Evolutionary conservation across 2,113 vertebrate species (phyloP).

Genomic region (Callaeas wilsoni): DNA sequence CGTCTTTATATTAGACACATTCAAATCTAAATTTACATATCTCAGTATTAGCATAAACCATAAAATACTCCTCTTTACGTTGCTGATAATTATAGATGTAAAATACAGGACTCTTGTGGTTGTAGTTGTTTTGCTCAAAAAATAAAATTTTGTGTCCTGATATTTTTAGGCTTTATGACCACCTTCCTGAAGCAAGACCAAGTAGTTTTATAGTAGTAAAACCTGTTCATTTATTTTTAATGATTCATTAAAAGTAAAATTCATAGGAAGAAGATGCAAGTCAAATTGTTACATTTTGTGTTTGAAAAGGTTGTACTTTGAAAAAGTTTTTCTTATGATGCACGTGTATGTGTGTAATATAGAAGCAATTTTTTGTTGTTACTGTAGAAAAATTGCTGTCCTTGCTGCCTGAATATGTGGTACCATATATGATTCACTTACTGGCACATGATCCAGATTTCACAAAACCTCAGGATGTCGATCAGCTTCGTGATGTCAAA

Average conservation of each 20-base stretch:
- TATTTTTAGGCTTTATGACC: not conserved
- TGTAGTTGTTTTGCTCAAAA: not conserved
- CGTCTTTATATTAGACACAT: not conserved
- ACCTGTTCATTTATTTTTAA: not conserved
- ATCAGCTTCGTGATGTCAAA: conserved; percentile 97
- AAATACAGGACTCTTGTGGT: not conserved
- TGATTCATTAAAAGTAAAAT: not conserved
- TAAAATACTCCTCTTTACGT: not conserved
- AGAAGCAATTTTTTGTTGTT: not conserved
- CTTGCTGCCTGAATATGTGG: conserved; percentile 95
- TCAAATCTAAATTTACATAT: not conserved
- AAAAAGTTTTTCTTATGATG: not conserved
- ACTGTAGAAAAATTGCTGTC: conserved; percentile 90
- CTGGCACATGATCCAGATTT: conserved; percentile 98
- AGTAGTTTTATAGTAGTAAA: not conserved
- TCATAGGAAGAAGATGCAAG: not conserved
- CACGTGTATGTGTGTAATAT: not conserved
- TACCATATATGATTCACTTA: conserved; percentile 97
- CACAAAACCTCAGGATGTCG: conserved; percentile 96
- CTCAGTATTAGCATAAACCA: not conserved
- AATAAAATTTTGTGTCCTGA: not conserved
- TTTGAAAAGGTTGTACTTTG: not conserved
- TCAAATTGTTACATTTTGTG: not conserved
- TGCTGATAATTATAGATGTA: not conserved
- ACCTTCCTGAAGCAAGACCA: not conserved